These are phyloP conservation scores for Philereme transversata DNA, from an alignment of 2,888 invertebrate genomes.

Conservation along the genomic window DNA sequence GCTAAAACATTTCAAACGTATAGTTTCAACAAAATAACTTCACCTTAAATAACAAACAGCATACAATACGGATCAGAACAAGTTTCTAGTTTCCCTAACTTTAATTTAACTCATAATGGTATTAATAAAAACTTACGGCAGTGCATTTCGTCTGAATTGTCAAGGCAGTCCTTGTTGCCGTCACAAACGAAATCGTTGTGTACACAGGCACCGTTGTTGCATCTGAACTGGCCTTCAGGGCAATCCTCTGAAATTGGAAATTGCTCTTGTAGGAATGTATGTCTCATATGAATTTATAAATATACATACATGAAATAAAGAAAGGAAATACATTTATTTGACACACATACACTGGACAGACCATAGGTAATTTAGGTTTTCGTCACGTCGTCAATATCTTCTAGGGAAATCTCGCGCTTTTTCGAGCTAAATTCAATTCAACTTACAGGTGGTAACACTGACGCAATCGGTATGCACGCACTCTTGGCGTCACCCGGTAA, in stretches of 20 bases:
- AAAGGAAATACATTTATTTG: too few species aligned
- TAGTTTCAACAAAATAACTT: too few species aligned
- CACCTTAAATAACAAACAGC: too few species aligned
- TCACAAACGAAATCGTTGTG: conserved; percentile 86
- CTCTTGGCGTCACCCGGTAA: too few species aligned
- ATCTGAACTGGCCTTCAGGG: conserved; percentile 54
- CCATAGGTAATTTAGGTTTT: too few species aligned
- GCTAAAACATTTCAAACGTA: background rate
- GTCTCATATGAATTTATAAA: conserved; percentile 3
- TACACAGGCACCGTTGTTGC: conserved; percentile 84
- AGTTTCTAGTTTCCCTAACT: too few species aligned
- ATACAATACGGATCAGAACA: too few species aligned
- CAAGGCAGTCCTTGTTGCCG: conserved; percentile 82
- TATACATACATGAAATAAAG: background rate
- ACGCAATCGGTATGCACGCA: too few species aligned
- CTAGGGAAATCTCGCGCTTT: too few species aligned
- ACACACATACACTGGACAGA: background rate
- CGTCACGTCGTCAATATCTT: too few species aligned
- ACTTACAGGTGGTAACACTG: too few species aligned
- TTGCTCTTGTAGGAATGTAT: background rate
- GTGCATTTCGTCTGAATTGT: conserved; percentile 85
- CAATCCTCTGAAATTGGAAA: conserved; percentile 49
- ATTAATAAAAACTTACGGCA: conserved; percentile 69
- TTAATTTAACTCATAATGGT: background rate
- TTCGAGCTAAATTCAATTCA: too few species aligned